Percentiles rank a stretch among this genome's conserved stretches.
Evolutionary conservation across 2,113 vertebrate species (phyloP).

Genomic region (Pavo muticus): DNA sequence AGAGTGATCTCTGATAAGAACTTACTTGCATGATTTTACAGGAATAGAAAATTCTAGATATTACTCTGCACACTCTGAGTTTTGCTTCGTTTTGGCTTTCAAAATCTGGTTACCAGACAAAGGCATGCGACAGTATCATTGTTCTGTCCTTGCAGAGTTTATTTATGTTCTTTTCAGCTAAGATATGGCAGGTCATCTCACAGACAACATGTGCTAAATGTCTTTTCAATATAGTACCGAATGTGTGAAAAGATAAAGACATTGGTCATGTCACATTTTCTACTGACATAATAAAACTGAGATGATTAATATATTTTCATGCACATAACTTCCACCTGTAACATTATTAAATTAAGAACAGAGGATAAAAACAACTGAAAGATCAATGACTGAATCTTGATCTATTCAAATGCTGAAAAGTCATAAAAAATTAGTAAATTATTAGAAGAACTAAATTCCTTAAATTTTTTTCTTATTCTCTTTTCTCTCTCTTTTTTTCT

Average conservation of each 20-base stretch:
- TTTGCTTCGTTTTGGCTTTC: background rate
- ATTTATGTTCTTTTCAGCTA: background rate
- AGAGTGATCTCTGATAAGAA: background rate
- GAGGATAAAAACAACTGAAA: background rate
- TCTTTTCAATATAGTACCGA: background rate
- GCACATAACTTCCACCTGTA: background rate
- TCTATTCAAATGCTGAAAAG: background rate
- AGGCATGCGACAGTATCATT: fast-evolving
- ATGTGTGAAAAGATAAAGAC: background rate
- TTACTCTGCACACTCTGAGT: background rate
- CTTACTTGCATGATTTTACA: background rate
- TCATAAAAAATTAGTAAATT: background rate
- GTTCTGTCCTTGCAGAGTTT: background rate
- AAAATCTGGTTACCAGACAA: background rate
- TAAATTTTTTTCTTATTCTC: background rate
- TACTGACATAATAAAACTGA: background rate
- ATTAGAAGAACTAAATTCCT: background rate
- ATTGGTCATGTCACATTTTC: background rate
- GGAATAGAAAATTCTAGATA: background rate
- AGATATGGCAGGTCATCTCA: background rate
- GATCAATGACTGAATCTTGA: background rate
- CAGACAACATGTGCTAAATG: background rate
- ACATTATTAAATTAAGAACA: background rate
- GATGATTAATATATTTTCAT: background rate
- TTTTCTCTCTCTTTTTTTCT: background rate